These are phyloP conservation scores for Palythoa caribaeorum DNA, from an alignment of 92 coral and sea anemone species.

Conservation along the genomic window DNA sequence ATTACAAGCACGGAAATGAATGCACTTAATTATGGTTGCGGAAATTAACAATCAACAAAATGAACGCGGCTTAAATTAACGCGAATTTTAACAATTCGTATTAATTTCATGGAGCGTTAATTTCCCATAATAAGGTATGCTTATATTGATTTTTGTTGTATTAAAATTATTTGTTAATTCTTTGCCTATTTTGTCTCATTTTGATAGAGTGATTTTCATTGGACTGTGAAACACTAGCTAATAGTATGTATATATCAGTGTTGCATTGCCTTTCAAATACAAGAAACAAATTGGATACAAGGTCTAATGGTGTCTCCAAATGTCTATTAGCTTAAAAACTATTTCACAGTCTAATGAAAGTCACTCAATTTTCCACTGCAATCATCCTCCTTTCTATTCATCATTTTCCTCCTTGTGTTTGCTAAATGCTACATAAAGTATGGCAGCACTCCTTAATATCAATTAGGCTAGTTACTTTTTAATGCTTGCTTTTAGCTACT, in stretches of 20 bases:
- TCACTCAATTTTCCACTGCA: slow-evolving; percentile 28
- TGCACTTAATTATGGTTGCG: too few relatives aligned
- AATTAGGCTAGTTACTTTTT: neutral
- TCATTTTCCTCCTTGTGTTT: slow-evolving; percentile 36
- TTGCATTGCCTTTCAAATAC: slow-evolving; percentile 36
- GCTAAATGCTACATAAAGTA: slow-evolving; percentile 40
- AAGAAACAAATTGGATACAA: slow-evolving; percentile 27
- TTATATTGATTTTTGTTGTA: slow-evolving; percentile 23
- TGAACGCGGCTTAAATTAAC: too few relatives aligned
- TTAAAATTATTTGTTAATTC: slow-evolving; percentile 23
- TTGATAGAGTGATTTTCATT: neutral
- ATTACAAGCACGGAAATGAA: too few relatives aligned
- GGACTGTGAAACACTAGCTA: neutral
- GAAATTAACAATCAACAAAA: too few relatives aligned
- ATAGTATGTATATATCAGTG: slow-evolving; percentile 37
- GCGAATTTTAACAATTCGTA: too few relatives aligned
- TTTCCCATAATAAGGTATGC: too few relatives aligned
- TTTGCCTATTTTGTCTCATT: slow-evolving; percentile 33
- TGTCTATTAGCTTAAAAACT: neutral
- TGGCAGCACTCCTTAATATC: slow-evolving; percentile 6
- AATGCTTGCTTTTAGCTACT: too few relatives aligned
- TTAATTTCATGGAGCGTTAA: too few relatives aligned
- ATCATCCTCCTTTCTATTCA: slow-evolving; percentile 39
- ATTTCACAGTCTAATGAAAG: neutral
- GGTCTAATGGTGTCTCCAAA: slow-evolving; percentile 32